phyloP scores from a whole-genome alignment of 2,888 invertebrate species.

The Rhingia campestris region DNA sequence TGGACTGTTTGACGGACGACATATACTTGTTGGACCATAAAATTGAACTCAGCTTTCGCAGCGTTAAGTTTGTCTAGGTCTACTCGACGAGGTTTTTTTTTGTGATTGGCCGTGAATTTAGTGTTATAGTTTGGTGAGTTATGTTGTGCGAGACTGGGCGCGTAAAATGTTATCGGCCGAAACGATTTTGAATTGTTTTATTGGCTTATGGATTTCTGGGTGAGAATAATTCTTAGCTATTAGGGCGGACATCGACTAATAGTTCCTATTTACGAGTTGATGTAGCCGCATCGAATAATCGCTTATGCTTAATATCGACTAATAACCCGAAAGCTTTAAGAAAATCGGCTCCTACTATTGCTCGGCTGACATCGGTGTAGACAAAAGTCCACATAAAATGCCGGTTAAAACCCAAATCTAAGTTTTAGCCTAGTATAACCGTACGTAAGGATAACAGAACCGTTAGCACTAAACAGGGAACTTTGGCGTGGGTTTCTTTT shows the following conservation, averaged over 20 bases:
- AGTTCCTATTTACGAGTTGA: neutral
- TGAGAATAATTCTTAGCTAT: neutral
- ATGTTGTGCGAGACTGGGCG: slow-evolving; percentile 3
- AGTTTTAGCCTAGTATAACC: neutral
- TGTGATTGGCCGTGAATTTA: neutral
- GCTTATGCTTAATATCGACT: neutral
- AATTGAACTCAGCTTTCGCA: slow-evolving; percentile 4
- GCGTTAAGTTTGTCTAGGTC: neutral
- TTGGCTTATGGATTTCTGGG: neutral
- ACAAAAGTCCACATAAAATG: no score
- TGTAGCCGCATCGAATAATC: slow-evolving; percentile 9
- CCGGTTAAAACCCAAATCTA: neutral
- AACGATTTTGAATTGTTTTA: slow-evolving; percentile 1
- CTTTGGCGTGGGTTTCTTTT: no score
- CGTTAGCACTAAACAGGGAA: no score
- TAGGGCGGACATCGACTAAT: neutral
- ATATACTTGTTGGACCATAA: slow-evolving; percentile 5
- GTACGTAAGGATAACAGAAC: neutral
- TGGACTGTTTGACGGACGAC: slow-evolving; percentile 7
- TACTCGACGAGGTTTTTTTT: neutral
- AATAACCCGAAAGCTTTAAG: no score
- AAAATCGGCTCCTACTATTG: no score
- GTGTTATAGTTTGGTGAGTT: slow-evolving; percentile 3
- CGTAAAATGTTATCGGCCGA: neutral
- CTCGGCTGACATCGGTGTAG: no score